Percentiles rank a stretch among this genome's conserved stretches.
Evolutionary conservation across 1,140 invertebrate genomes (phyloP).

Genomic region (Gryllus bimaculatus): DNA sequence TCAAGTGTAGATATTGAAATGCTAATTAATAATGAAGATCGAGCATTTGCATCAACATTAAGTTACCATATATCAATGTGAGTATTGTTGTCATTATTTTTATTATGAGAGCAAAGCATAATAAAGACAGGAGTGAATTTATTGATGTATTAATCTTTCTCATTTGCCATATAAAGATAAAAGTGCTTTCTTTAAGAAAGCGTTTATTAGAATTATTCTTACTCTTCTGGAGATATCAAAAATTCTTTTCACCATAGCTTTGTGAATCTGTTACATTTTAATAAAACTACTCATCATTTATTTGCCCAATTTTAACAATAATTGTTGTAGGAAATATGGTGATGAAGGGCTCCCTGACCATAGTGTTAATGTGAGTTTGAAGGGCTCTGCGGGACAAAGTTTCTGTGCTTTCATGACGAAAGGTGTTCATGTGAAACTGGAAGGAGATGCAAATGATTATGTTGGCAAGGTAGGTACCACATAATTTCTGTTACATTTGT

Average conservation of each 20-base stretch:
- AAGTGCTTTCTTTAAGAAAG: no score
- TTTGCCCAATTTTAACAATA: background rate
- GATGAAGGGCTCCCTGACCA: slow-evolving; percentile 79
- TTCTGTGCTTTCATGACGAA: slow-evolving; percentile 96
- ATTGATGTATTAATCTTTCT: no score
- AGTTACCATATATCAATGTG: slow-evolving; percentile 90
- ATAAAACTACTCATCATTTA: background rate
- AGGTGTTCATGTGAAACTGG: slow-evolving; percentile 81
- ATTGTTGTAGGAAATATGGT: slow-evolving; percentile 63
- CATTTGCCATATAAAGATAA: no score
- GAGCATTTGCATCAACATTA: slow-evolving; percentile 87
- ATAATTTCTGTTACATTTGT: no score
- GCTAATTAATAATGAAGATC: slow-evolving; percentile 82
- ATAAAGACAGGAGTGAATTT: no score
- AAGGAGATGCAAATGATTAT: slow-evolving; percentile 98
- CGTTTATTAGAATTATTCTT: no score
- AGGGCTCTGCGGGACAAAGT: slow-evolving; percentile 95
- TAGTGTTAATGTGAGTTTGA: slow-evolving; percentile 77
- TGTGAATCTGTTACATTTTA: background rate
- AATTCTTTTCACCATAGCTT: background rate
- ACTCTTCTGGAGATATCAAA: no score
- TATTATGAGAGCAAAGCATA: no score
- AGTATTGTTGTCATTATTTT: slow-evolving; percentile 29
- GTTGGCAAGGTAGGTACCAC: slow-evolving; percentile 63
- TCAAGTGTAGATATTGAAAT: slow-evolving; percentile 63